Evolutionary conservation across 2,888 invertebrate genomes (phyloP), one percentile per base, ranked within the genome.

Genomic region (Pycnomerus fuliginosus): DNA sequence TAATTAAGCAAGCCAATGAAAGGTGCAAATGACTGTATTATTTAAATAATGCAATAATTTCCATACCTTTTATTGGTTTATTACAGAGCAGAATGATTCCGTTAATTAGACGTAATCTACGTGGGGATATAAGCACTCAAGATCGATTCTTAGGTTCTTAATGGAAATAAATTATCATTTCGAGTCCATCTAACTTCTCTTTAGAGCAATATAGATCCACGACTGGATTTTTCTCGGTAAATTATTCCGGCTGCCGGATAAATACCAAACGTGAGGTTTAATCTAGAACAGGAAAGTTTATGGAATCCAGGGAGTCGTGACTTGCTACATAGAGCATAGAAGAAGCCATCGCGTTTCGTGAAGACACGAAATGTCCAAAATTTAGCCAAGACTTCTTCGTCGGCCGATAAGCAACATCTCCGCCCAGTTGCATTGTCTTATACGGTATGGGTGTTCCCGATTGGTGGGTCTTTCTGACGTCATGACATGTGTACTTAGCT

Each of bases 401-500:
- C n/a, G n/a, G n/a, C n/a, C n/a, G n/a, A n/a, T n/a, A n/a, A n/a
- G n/a, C n/a, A n/a, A n/a, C n/a, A n/a, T 35, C 53, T 44, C 57
- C 57, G 53, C 57, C 57, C 55, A 55, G 47, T 47, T 43, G 47
- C 50, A 53, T 53, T 52, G 55, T 55, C 46, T 57, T 48, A 44
- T 38, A 45, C 44, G 25, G 48, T 31, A 27, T 43, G 46, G 44
- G 37, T 28, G 47, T 20, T 41, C 33, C 34, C 31, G 45, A 58
- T 58, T 58, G 58, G 58, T 37, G 41, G 43, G 22, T 28, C 10
- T n/a, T n/a, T 13, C 38, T 44, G 48, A 54, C 51, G 53, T 56
- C 55, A 56, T 42, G 57, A 46, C 58, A 56, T 53, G 48, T 56
- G 55, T 58, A 56, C 58, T 58, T 53, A 54, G 52, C 37, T 38